Evolutionary conservation across 2,888 invertebrate genomes (phyloP).

Genomic region (Anodontia alba): DNA sequence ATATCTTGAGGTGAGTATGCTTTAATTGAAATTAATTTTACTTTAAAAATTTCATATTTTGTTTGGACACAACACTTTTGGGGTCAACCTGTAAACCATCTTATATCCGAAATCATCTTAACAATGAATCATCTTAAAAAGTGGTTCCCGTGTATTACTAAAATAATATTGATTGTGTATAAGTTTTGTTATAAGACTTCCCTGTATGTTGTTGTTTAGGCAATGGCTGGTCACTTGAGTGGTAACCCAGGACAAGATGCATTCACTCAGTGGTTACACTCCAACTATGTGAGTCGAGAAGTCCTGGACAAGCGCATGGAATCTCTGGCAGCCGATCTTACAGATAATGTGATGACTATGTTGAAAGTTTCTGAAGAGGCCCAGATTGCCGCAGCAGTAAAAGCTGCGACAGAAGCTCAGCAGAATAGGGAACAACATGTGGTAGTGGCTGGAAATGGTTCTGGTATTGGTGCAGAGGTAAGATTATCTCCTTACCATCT

Average conservation of each 20-base stretch:
- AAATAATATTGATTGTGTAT: no score
- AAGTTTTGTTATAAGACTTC: no score
- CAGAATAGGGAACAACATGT: slow-evolving; percentile 16
- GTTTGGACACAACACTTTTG: no score
- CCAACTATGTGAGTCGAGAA: slow-evolving; percentile 69
- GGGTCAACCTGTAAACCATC: no score
- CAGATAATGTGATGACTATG: slow-evolving; percentile 62
- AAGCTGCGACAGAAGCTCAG: slow-evolving; percentile 7
- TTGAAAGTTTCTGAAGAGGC: slow-evolving; percentile 47
- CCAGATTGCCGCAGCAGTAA: slow-evolving; percentile 17
- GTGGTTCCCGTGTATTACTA: no score
- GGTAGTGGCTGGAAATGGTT: slow-evolving; percentile 39
- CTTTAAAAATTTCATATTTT: no score
- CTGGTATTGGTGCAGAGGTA: slow-evolving; percentile 62
- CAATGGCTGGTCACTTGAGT: slow-evolving; percentile 67
- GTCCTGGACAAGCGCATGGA: slow-evolving; percentile 69
- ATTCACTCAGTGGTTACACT: slow-evolving; percentile 70
- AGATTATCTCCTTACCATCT: no score
- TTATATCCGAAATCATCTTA: no score
- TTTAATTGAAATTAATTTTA: no score
- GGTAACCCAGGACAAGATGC: slow-evolving; percentile 58
- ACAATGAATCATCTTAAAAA: no score
- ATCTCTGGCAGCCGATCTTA: slow-evolving; percentile 68
- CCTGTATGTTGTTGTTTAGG: no score
- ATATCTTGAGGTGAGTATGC: no score